A percentile compares a stretch with the other conserved stretches of the same genome.
Evolutionary conservation across 2,113 vertebrate genomes (phyloP).

Genomic region (Macaca fascicularis): T2T-MFA8v1.1 NC_088385.1:4500001-4500500

Average conservation of each 20-base stretch:
- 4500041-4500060: not conserved
- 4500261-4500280: not conserved
- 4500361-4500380: too few relatives aligned
- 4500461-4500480: too few relatives aligned
- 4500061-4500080: not conserved
- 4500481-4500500: not conserved
- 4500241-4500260: not conserved
- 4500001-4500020: not conserved
- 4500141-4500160: not conserved
- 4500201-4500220: not conserved
- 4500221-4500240: not conserved
- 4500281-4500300: not conserved
- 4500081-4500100: not conserved
- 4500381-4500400: not conserved
- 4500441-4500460: not conserved
- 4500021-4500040: not conserved
- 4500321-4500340: not conserved
- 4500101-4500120: not conserved
- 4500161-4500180: not conserved
- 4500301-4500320: not conserved
- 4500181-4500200: not conserved
- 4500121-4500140: not conserved
- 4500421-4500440: not conserved
- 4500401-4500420: not conserved
- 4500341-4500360: not conserved